phyloP scores from a whole-genome alignment of 2,797 vertebrate genomes.

The Cyprinodon diabolis region DNA sequence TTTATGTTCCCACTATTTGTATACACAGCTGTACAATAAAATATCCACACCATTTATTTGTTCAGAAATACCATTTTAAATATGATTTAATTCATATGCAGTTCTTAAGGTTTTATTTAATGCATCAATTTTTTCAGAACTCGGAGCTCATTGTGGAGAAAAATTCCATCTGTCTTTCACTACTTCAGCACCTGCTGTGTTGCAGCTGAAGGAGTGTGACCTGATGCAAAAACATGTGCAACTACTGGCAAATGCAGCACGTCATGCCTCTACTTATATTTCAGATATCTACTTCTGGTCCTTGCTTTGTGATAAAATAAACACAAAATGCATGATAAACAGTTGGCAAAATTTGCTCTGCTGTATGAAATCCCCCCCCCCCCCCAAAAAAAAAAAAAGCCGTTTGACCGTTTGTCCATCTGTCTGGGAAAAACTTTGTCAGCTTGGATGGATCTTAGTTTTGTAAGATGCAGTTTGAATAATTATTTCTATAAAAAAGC shows the following conservation, averaged over 20 bases:
- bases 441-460: neutral
- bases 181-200: constrained; percentile 2
- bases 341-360: neutral
- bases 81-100: neutral
- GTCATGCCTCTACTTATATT: neutral
- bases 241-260: neutral
- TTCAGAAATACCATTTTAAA: neutral
- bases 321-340: neutral
- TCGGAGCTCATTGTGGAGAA: neutral
- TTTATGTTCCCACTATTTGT: no score
- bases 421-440: neutral
- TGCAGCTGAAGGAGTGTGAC: neutral
- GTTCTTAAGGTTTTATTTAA: neutral
- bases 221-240: neutral
- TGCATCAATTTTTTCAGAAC: neutral
- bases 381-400: no score
- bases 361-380: neutral
- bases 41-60: neutral
- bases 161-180: neutral
- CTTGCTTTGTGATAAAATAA: neutral
- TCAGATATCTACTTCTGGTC: no score
- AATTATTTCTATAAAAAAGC: neutral
- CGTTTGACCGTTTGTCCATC: neutral
- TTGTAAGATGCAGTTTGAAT: neutral
- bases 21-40: neutral